These are phyloP conservation scores for Trinorchestia longiramus DNA, from an alignment of 1,140 invertebrate species.

Conservation along the genomic window DNA sequence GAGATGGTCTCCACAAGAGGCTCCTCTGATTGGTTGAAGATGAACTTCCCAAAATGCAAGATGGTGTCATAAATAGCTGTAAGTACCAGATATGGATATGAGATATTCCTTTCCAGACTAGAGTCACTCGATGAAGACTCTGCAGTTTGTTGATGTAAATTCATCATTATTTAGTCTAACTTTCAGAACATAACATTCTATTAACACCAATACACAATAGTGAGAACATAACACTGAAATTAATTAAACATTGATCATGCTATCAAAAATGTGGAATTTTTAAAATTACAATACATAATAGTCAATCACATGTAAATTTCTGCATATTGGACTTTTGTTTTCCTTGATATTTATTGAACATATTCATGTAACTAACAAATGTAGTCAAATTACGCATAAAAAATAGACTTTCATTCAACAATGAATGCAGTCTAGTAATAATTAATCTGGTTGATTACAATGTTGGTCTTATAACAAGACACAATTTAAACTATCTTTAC, in stretches of 20 bases:
- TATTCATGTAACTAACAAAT: too few species aligned
- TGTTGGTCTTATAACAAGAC: too few species aligned
- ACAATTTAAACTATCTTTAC: too few species aligned
- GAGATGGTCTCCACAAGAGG: constrained; percentile 5
- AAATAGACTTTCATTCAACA: too few species aligned
- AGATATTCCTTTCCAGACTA: not conserved
- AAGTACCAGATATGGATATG: not conserved
- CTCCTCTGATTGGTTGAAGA: not conserved
- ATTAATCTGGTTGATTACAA: too few species aligned
- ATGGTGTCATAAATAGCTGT: not conserved
- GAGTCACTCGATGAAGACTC: constrained; percentile 4
- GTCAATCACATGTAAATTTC: not conserved
- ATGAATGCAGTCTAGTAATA: too few species aligned
- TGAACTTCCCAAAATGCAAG: not conserved
- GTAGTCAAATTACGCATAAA: too few species aligned
- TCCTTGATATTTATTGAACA: too few species aligned
- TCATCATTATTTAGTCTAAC: not conserved
- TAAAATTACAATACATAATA: not conserved
- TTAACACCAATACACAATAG: not conserved
- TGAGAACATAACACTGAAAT: not conserved
- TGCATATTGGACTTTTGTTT: too few species aligned
- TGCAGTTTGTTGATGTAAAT: not conserved
- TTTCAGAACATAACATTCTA: not conserved
- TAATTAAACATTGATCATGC: not conserved
- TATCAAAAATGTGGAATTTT: not conserved